phyloP scores from a whole-genome alignment of 2,113 vertebrate genomes.

The Malurus alboscapulatus region DNA sequence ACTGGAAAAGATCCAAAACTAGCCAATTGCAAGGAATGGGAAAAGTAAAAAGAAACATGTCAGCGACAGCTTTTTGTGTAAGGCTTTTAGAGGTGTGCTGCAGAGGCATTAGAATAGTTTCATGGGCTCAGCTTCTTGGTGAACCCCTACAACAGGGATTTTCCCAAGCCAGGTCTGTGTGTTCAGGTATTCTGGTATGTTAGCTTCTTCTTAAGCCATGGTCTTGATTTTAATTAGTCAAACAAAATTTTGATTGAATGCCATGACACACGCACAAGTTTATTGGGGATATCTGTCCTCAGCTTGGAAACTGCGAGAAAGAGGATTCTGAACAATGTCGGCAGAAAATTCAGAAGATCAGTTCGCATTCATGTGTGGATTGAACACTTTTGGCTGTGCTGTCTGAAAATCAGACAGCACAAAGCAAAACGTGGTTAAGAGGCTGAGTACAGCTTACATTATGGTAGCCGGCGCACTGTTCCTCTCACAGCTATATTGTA shows the following conservation, averaged over 20 bases:
- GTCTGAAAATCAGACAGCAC: neutral
- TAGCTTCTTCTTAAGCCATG: constrained; percentile 31
- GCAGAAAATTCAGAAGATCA: neutral
- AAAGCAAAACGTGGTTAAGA: neutral
- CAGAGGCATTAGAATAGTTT: neutral
- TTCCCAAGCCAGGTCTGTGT: neutral
- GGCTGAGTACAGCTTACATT: neutral
- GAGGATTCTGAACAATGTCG: neutral
- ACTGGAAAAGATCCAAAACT: neutral
- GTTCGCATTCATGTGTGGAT: neutral
- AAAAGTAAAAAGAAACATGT: neutral
- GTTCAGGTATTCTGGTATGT: neutral
- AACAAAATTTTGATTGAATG: neutral
- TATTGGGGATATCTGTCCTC: neutral
- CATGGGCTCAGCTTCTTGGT: neutral
- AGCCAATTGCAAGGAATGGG: neutral
- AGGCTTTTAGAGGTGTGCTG: neutral
- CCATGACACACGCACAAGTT: too few species aligned
- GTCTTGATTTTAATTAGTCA: neutral
- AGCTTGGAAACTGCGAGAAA: neutral
- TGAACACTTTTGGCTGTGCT: neutral
- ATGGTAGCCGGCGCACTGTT: neutral
- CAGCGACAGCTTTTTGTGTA: neutral
- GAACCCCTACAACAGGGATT: fast-evolving
- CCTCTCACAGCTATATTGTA: neutral